phyloP scores from a whole-genome alignment of 2,888 invertebrate genomes.

The Conchocele bisecta region DNA sequence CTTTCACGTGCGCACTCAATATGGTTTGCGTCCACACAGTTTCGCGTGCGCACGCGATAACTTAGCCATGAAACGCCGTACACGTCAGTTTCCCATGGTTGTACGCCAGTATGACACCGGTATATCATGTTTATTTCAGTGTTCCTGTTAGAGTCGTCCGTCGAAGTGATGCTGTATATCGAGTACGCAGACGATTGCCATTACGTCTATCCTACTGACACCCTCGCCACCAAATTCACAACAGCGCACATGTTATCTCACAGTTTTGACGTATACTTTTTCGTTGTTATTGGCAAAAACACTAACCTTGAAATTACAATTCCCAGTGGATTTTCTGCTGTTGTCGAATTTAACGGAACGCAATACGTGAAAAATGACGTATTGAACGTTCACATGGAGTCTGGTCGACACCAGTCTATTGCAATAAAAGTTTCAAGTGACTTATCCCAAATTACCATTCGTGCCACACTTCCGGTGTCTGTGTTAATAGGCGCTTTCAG shows the following conservation, averaged over 20 bases:
- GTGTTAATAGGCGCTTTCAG: slow-evolving; percentile 37
- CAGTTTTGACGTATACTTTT: slow-evolving; percentile 23
- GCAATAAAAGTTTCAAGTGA: too few relatives aligned
- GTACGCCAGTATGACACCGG: neutral
- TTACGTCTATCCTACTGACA: slow-evolving; percentile 35
- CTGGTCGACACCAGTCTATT: too few relatives aligned
- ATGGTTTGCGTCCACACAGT: too few relatives aligned
- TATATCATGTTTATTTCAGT: slow-evolving; percentile 25
- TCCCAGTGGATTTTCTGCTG: slow-evolving; percentile 9
- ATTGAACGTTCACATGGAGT: too few relatives aligned
- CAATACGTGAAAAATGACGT: too few relatives aligned
- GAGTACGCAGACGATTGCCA: slow-evolving; percentile 32
- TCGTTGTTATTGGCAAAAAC: slow-evolving; percentile 44
- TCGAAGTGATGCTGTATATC: slow-evolving; percentile 37
- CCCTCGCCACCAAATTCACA: slow-evolving; percentile 28
- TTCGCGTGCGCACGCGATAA: neutral
- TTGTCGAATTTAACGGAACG: slow-evolving; percentile 14
- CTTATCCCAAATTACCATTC: slow-evolving; percentile 48
- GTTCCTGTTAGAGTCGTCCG: slow-evolving; percentile 10
- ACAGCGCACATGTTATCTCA: slow-evolving; percentile 11
- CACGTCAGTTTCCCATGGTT: neutral
- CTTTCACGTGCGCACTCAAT: too few relatives aligned
- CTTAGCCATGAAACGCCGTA: neutral
- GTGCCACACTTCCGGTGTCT: slow-evolving; percentile 37
- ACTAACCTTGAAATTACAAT: slow-evolving; percentile 30